Percentiles rank a stretch among this genome's conserved stretches.
Conservation (phyloP, 2,888 invertebrate species). For the Melanchra persicariae region DNA sequence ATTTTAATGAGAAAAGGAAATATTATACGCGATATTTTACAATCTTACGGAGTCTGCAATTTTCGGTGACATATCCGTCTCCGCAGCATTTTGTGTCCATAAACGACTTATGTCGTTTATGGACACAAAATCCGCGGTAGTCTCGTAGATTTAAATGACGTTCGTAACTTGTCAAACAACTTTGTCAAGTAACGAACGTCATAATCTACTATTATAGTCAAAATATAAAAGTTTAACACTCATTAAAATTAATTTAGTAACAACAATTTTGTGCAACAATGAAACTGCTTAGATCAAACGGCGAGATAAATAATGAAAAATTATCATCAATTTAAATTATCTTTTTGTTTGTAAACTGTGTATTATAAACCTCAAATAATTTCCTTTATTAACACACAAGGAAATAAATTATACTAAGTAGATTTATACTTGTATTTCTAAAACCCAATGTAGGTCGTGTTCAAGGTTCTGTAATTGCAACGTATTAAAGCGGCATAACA, state of each 20-base stretch:
- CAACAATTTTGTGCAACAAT: slow-evolving; percentile 34
- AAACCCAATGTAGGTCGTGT: slow-evolving; percentile 63
- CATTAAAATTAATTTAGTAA: neutral
- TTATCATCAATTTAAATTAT: slow-evolving; percentile 37
- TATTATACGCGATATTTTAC: too few species aligned
- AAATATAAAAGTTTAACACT: slow-evolving; percentile 4
- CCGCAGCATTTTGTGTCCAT: too few species aligned
- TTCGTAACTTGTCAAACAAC: too few species aligned
- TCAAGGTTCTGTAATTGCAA: slow-evolving; percentile 63
- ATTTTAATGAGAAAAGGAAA: too few species aligned
- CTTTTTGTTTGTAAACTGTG: slow-evolving; percentile 26
- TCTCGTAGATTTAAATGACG: too few species aligned
- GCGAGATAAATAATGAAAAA: slow-evolving; percentile 46
- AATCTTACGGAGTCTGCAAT: too few species aligned
- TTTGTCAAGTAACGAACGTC: neutral
- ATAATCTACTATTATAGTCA: neutral
- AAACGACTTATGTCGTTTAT: too few species aligned
- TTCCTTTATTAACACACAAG: slow-evolving; percentile 58
- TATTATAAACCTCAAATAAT: slow-evolving; percentile 52
- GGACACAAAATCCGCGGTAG: too few species aligned
- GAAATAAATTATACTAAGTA: slow-evolving; percentile 54
- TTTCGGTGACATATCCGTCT: too few species aligned
- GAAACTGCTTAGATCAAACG: slow-evolving; percentile 44
- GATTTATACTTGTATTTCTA: slow-evolving; percentile 41
- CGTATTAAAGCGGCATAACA: slow-evolving; percentile 30